Base-by-base conservation (phyloP, 2,113 vertebrate species). In the Stegastes partitus region DNA sequence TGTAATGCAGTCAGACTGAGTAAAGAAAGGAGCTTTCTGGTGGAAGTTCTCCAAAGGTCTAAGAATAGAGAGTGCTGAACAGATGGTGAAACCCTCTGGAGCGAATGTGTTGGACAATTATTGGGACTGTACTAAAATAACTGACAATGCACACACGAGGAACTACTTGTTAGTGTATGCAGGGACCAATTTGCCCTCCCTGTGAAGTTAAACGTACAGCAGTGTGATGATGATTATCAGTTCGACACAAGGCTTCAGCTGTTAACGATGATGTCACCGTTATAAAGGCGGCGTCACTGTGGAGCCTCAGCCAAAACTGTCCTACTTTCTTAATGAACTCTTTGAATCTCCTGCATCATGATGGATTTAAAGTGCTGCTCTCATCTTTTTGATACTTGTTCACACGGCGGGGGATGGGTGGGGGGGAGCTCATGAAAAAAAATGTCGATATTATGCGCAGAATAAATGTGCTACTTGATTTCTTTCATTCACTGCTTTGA, bases 301-400 rank as follows among this genome's bases (percentile, higher is more conserved):
- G 25, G 26, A 57, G 39, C 28, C 22, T 42, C 47, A 15, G 21
- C 34, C 19, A 44, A 83, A 65, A 61, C 23, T 21, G 55, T 67
- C 66, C 58, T 25, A 62, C 55, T 62, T 76, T 72, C 47, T 55
- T 70, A 28, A 80, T 23, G 18, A 69, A 53, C 53, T 50, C 37
- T 63, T 62, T 78, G 59, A 55, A 58, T 51, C 61, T 62, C 21
- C 44, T 37, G 50, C 50, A 61, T 65, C 34, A 22, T 54, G 39
- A 58, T n/a, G 4, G 42, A 53, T 69, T 74, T 59, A n/a, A 64
- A 8, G 16, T 31, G 71, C 84, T 1, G 28, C 39, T 70, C 74
- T 68, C 28, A 37, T 57, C 68, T 56, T 57, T 79, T 44, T 61
- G 58, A 67, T 47, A 51, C 18, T 12, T 68, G 25, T 64, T 76